These are phyloP conservation scores for Eristalis pertinax DNA, from an alignment of 2,888 invertebrate species.

Conservation along the genomic window DNA sequence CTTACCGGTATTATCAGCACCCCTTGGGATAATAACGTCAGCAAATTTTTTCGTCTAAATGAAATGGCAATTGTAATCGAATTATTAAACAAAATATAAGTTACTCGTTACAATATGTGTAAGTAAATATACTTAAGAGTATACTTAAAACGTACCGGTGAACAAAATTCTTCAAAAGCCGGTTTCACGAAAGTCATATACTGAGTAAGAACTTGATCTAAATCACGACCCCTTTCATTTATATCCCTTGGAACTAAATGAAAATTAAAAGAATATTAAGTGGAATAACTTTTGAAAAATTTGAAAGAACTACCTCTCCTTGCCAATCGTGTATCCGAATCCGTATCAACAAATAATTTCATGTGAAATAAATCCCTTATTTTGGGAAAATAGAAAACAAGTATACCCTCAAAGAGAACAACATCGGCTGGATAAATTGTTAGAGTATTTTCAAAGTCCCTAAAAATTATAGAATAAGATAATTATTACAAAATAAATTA, in stretches of 20 bases:
- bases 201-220: slow-evolving; percentile 96
- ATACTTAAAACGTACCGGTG: slow-evolving; percentile 90
- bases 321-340: slow-evolving; percentile 98
- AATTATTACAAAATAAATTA: neutral
- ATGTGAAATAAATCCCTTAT: slow-evolving; percentile 97
- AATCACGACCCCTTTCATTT: slow-evolving; percentile 94
- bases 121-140: too few species aligned
- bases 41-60: slow-evolving; percentile 99
- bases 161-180: slow-evolving; percentile 99
- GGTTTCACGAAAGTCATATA: slow-evolving; percentile 99
- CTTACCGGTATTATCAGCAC: slow-evolving; percentile 98
- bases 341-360: slow-evolving; percentile 99
- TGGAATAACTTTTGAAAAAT: neutral
- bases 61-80: neutral
- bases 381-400: slow-evolving; percentile 98
- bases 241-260: slow-evolving; percentile 95
- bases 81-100: neutral
- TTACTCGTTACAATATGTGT: neutral
- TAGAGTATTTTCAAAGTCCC: slow-evolving; percentile 85
- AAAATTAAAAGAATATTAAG: slow-evolving; percentile 57
- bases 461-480: slow-evolving; percentile 75
- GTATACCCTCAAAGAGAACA: slow-evolving; percentile 97
- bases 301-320: slow-evolving; percentile 88
- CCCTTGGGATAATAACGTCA: slow-evolving; percentile 99
- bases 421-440: slow-evolving; percentile 98